Evolutionary conservation across 2,113 vertebrate species (phyloP).

Genomic region (Neopipo cinnamomea): DNA sequence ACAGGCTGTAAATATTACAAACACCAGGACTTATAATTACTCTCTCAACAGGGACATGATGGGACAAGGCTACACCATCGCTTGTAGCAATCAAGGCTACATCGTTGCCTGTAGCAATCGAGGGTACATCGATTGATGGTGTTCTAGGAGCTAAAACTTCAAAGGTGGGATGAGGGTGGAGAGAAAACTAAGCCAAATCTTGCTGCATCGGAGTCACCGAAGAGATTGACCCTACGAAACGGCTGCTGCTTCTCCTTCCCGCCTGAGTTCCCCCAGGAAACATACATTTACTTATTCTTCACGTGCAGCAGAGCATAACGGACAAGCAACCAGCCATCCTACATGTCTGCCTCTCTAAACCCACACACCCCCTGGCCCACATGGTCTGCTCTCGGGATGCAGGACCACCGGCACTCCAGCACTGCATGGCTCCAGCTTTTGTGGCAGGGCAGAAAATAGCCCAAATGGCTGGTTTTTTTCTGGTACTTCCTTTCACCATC

Average conservation of each 20-base stretch:
- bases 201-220: fast-evolving
- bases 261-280: constrained; percentile 4
- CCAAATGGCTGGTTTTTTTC: background rate
- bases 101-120: no score
- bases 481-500: constrained; percentile 18
- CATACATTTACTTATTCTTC: background rate
- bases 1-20: background rate
- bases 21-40: background rate
- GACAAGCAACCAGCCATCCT: background rate
- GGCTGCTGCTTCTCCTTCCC: background rate
- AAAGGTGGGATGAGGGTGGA: background rate
- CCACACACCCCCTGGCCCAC: background rate
- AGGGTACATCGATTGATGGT: background rate
- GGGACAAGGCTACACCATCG: background rate
- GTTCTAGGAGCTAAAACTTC: background rate
- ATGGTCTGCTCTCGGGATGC: background rate
- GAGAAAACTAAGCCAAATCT: background rate
- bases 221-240: background rate
- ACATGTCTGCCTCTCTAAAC: background rate
- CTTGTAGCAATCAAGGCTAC: background rate
- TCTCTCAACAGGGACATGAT: background rate
- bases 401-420: fast-evolving
- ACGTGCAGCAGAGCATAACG: background rate
- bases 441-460: background rate
- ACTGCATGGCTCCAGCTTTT: background rate